Evolutionary conservation across 2,888 invertebrate species (phyloP).

Genomic region (Cephus spinipes): DNA sequence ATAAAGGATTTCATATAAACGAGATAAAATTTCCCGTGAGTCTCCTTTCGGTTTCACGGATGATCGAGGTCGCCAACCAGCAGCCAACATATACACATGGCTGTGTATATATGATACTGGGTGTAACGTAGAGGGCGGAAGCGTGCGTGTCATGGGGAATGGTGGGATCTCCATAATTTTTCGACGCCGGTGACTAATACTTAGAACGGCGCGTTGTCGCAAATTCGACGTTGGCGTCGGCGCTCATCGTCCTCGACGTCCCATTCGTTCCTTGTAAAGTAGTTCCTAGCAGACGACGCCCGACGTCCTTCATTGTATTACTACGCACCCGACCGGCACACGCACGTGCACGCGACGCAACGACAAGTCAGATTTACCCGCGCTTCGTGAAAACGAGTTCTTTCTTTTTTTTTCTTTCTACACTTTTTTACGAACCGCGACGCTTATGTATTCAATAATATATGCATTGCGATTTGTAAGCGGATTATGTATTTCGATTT

Average conservation of each 20-base stretch:
- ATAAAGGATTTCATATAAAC: not conserved
- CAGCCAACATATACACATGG: not conserved
- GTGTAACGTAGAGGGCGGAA: not conserved
- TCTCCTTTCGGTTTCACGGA: not conserved
- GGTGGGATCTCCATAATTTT: not conserved
- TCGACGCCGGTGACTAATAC: not conserved
- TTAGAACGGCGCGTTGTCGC: not conserved
- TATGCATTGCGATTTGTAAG: not conserved
- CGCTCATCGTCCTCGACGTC: not conserved
- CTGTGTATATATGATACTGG: not conserved
- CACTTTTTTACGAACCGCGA: not conserved
- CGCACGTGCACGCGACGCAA: not conserved
- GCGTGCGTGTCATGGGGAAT: not conserved
- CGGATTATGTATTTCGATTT: not conserved
- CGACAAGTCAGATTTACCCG: not conserved
- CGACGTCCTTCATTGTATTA: slow-evolving; percentile 36
- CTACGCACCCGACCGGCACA: slow-evolving; percentile 36
- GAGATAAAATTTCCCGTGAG: not conserved
- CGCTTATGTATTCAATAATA: not conserved
- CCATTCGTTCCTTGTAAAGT: slow-evolving; percentile 26
- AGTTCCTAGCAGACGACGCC: slow-evolving; percentile 47
- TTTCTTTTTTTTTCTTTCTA: not conserved
- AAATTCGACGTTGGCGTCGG: not conserved
- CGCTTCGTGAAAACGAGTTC: not conserved
- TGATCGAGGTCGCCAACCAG: not conserved